Base-by-base conservation (phyloP, 2,113 vertebrate genomes). In the Galeopterus variegatus region DNA sequence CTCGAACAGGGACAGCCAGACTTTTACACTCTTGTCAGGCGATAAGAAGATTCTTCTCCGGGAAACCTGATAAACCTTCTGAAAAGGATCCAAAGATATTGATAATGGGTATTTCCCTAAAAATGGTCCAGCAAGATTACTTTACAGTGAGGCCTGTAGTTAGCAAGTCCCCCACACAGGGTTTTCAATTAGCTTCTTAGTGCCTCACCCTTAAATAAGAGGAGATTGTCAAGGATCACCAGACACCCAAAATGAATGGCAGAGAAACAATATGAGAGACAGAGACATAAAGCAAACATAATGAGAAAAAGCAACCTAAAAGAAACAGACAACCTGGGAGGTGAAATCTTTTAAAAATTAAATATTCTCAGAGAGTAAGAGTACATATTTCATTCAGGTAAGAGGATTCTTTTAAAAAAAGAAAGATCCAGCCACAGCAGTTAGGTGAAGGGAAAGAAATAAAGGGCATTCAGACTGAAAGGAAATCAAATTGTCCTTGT, bases 301-400 rank as follows among this genome's bases (percentile, higher is more conserved):
- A 87, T 28, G 10, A 54, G 23, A 70, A 64, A 82, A 65, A 76
- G 3, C 60, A 82, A 41, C 33, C 4, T 23, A n/a, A 73, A 33
- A 4, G 24, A 81, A 89, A 83, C 1, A 62, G 45, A 83, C 36
- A 48, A 41, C 62, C 33, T 83, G n/a, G 36, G 64, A 70, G n/a
- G 58, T 77, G 24, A 70, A 65, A 65, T 82, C 79, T 87, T 95
- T 69, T 41, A 65, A 73, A 58, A 95, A 95, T 80, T 67, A 73
- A 92, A 31, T 73, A 69, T 36, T 45, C 52, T 83, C 12, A 60
- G 77, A 86, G 83, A 80, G 41, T 72, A 45, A 26, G 17, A 92
- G 17, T n/a, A 84, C 62, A 64, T 84, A 62, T 8, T 88, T 31
- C 45, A 48, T 88, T 58, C 8, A 67, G 23, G 13, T 52, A 87